phyloP scores from a whole-genome alignment of 2,797 vertebrate species.

The Syndactyla subalaris region DNA sequence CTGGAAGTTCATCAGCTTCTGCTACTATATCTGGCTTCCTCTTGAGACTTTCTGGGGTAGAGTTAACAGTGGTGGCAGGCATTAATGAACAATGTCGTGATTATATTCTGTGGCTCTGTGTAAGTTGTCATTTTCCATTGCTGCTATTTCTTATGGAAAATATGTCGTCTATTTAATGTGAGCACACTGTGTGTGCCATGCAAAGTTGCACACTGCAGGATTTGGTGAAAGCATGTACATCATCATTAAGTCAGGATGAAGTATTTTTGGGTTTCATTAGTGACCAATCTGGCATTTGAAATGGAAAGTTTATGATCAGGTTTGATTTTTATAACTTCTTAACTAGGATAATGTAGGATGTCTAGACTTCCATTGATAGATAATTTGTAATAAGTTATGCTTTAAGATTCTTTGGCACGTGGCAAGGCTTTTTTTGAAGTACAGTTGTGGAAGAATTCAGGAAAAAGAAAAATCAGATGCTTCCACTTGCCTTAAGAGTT shows the following conservation, averaged over 20 bases:
- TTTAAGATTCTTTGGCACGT: background rate
- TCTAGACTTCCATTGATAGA: background rate
- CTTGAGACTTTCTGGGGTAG: slow-evolving; percentile 21
- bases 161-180: background rate
- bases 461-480: background rate
- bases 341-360: background rate
- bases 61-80: slow-evolving; percentile 20
- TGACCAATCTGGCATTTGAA: background rate
- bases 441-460: background rate
- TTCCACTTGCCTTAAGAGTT: background rate
- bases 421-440: background rate
- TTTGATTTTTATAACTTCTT: background rate
- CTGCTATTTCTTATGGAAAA: slow-evolving; percentile 40
- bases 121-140: slow-evolving; percentile 55
- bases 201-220: background rate
- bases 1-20: slow-evolving; percentile 38
- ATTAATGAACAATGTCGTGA: background rate
- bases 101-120: slow-evolving; percentile 5
- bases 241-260: background rate
- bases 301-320: background rate
- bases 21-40: slow-evolving; percentile 14
- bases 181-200: background rate
- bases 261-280: background rate
- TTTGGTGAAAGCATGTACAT: background rate
- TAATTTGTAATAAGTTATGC: background rate